Percentiles rank a stretch among this genome's conserved stretches.
Conservation (phyloP, 2,113 vertebrate species). For the Otis tarda region DNA sequence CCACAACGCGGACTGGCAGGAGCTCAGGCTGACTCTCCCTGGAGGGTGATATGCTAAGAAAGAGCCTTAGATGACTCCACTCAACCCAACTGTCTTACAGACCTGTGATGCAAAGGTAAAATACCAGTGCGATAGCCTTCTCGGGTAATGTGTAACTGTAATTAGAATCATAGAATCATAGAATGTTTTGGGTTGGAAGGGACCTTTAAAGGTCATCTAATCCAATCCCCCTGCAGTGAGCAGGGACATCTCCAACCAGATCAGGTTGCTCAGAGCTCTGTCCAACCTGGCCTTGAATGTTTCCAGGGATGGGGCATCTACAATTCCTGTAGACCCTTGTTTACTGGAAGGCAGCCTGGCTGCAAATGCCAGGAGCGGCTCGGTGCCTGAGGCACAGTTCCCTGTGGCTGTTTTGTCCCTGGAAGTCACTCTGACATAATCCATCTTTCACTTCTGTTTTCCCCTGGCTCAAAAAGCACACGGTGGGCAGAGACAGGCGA, state of each 20-base stretch:
- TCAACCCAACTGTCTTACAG: not conserved
- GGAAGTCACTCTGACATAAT: not conserved
- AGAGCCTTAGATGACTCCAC: not conserved
- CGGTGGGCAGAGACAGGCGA: accelerated
- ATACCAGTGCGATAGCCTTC: not conserved
- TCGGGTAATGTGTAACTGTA: not conserved
- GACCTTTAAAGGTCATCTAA: no score
- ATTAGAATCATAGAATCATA: not conserved
- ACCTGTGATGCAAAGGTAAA: not conserved
- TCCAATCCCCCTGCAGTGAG: no score
- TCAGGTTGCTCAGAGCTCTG: no score
- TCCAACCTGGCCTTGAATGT: no score
- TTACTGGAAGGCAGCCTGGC: not conserved
- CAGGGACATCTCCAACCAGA: no score
- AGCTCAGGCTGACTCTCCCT: not conserved
- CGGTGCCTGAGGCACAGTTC: not conserved
- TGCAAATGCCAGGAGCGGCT: not conserved
- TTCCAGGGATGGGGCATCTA: no score
- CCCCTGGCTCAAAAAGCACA: not conserved
- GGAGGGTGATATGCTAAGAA: not conserved
- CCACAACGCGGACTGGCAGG: not conserved
- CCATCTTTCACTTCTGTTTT: not conserved
- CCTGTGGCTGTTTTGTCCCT: not conserved
- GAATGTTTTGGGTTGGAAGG: no score
- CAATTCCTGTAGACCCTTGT: not conserved